Evolutionary conservation across 1,140 invertebrate genomes (phyloP), one percentile per base, ranked within the genome.

Genomic region (Papilio polytes): DNA sequence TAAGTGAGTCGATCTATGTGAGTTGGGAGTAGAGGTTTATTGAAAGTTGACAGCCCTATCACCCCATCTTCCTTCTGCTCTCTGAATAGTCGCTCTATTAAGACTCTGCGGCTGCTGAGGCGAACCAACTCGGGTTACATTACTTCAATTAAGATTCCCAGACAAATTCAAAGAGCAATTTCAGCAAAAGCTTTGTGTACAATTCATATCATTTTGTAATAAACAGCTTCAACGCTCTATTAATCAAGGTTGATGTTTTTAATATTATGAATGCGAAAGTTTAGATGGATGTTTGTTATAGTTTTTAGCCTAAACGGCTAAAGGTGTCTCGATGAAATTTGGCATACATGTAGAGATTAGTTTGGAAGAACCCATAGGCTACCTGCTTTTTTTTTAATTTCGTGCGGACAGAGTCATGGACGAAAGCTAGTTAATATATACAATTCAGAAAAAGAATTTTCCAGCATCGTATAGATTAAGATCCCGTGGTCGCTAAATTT

Each of bases 131-230:
- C 63, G 26, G 63, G 63, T 70, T 70, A 70, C 63, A 70, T 70
- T 31, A 31, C 63, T 70, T 12, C 63, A 70, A 70, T 70, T 36
- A 70, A 70, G 63, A 31, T 31, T 70, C 26, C 26, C 63, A 31
- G 63, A 70, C 63, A 31, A 63, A 63, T 63, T 22, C 59, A 63
- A 31, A 31, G 26, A 70, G 63, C 63, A 31, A 70, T 70, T 70
- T 70, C 3, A 70, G 26, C 63, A 15, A 31, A 70, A 70, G 26
- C 63, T 31, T 70, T 31, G 6, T 31, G 22, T 70, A 70, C 13
- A 70, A 70, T 36, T 70, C 26, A 70, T 70, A 26, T 70, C 18
- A 70, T 70, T 70, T 70, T 26, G 22, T 1, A 15, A 31, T 70
- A 36, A 31, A 66, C 22, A 36, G 22, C 10, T 31, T 15, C 13